These are phyloP conservation scores for Caiman crocodilus DNA, from an alignment of 2,797 vertebrate genomes.

Conservation along the genomic window DNA sequence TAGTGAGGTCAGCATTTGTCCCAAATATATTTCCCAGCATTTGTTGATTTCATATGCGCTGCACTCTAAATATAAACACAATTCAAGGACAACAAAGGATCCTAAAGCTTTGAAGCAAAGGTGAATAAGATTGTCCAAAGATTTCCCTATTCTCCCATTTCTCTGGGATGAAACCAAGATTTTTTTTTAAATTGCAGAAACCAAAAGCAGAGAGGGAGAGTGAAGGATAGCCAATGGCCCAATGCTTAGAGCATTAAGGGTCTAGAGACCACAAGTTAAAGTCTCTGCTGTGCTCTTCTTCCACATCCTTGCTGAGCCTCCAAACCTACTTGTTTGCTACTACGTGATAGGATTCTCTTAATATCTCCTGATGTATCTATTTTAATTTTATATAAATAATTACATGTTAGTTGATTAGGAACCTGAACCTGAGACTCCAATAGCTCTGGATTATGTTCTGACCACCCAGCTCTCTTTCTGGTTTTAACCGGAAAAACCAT, in stretches of 20 bases:
- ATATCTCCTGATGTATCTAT: neutral
- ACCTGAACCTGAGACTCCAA: rapidly evolving
- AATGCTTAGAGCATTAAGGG: neutral
- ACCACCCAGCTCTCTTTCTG: rapidly evolving
- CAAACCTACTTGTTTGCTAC: neutral
- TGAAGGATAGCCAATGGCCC: neutral
- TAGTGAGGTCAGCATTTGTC: neutral
- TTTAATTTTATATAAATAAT: too few species aligned
- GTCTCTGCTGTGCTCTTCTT: neutral
- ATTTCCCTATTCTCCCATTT: too few species aligned
- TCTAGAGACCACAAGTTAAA: rapidly evolving
- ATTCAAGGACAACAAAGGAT: rapidly evolving
- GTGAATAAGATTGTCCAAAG: neutral
- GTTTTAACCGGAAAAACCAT: rapidly evolving
- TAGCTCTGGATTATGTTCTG: neutral
- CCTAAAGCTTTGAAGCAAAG: neutral
- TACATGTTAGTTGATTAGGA: neutral
- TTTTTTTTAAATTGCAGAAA: too few species aligned
- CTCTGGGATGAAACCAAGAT: neutral
- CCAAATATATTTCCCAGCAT: rapidly evolving
- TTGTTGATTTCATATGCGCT: neutral
- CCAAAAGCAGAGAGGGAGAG: neutral
- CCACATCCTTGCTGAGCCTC: too few species aligned
- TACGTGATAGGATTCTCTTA: too few species aligned
- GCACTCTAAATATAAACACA: rapidly evolving